These are phyloP conservation scores for Phymastichus coffea DNA, from an alignment of 1,140 invertebrate genomes.

Conservation along the genomic window DNA sequence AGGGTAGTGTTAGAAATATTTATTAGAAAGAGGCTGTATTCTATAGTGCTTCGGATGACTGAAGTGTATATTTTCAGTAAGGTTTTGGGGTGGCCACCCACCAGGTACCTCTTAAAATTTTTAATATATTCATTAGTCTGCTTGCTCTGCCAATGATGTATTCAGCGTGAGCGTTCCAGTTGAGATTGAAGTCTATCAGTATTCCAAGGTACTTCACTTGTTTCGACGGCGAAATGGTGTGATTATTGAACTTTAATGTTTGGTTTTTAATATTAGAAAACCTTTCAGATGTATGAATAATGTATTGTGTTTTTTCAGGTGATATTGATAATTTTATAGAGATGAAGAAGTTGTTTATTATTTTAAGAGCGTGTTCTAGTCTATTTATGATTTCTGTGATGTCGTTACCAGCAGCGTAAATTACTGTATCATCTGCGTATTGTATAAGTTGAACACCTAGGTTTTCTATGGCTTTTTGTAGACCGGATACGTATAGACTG, in stretches of 20 bases:
- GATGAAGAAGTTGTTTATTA: not conserved
- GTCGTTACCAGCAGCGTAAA: not conserved
- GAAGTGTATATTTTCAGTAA: not conserved
- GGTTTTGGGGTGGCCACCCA: not conserved
- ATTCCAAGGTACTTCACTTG: not conserved
- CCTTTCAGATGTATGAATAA: not conserved
- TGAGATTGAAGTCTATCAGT: not conserved
- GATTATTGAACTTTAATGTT: not conserved
- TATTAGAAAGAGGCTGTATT: no score
- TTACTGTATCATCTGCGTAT: slow-evolving; percentile 29
- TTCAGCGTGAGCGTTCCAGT: not conserved
- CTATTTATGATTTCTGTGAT: not conserved
- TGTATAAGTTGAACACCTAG: not conserved
- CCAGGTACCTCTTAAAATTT: not conserved
- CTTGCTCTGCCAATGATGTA: not conserved
- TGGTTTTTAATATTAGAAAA: not conserved
- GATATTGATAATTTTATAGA: slow-evolving; percentile 7
- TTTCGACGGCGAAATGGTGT: not conserved
- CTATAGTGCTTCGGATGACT: no score
- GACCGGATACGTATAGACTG: slow-evolving; percentile 14
- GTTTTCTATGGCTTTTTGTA: not conserved
- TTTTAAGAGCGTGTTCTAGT: not conserved
- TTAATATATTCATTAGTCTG: not conserved
- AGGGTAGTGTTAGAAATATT: not conserved
- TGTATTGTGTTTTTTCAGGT: not conserved